Evolutionary conservation across 2,888 invertebrate genomes (phyloP).

Genomic region (Rhagophthalmus giganteus): DNA sequence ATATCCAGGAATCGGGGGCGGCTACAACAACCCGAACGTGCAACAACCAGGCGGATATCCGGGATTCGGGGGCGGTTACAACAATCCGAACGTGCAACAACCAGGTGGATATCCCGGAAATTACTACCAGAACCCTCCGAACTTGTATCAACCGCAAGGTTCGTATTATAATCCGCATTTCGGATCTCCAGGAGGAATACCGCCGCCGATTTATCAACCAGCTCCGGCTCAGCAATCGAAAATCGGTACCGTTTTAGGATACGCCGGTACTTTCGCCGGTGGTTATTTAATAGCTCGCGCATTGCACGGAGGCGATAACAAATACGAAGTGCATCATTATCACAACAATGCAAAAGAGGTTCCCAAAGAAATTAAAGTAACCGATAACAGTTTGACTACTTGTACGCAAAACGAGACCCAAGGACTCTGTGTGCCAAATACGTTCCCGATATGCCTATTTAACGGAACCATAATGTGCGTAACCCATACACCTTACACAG

Average conservation of each 20-base stretch:
- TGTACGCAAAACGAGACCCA: conserved; percentile 47
- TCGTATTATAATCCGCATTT: conserved; percentile 17
- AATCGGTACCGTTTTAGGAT: conserved; percentile 16
- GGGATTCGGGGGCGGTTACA: no score
- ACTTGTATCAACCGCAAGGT: conserved; percentile 8
- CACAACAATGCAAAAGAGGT: conserved; percentile 45
- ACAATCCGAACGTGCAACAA: background rate
- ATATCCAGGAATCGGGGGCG: no score
- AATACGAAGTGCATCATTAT: conserved; percentile 51
- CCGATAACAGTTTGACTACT: conserved; percentile 46
- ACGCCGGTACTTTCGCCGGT: conserved; percentile 19
- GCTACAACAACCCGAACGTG: background rate
- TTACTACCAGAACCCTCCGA: background rate
- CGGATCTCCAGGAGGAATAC: conserved; percentile 5
- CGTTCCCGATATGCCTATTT: conserved; percentile 49
- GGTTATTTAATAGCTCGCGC: conserved; percentile 21
- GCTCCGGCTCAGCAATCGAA: conserved; percentile 17
- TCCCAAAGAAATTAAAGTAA: conserved; percentile 43
- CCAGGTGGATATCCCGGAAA: background rate
- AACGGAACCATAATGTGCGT: conserved; percentile 53
- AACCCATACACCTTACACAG: conserved; percentile 46
- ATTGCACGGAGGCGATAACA: conserved; percentile 9
- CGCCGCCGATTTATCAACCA: conserved; percentile 23
- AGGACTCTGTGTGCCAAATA: conserved; percentile 48
- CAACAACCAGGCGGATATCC: conserved; percentile 1